phyloP scores from a whole-genome alignment of 2,888 invertebrate genomes.

The Cheilosia soror region DNA sequence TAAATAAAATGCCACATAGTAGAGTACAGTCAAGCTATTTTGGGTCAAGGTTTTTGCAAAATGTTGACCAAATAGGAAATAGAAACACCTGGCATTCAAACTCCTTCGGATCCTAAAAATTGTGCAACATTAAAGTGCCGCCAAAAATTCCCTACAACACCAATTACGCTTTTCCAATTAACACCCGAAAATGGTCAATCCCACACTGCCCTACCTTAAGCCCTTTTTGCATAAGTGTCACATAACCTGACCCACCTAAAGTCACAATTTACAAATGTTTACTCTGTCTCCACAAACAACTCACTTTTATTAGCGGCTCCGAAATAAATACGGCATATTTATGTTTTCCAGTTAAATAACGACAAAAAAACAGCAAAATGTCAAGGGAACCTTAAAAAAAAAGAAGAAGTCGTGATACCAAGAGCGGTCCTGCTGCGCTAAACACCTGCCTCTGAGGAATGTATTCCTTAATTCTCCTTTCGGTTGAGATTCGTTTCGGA shows the following conservation, averaged over 20 bases:
- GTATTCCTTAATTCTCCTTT: constrained; percentile 42
- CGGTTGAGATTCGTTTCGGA: constrained; percentile 49
- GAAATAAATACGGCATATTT: constrained; percentile 68
- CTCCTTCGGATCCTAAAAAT: too few species aligned
- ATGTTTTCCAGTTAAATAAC: constrained; percentile 50
- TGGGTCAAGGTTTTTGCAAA: too few species aligned
- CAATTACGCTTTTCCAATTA: neutral
- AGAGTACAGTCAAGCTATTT: too few species aligned
- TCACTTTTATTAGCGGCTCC: constrained; percentile 36
- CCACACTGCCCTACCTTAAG: neutral
- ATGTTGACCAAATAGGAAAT: neutral
- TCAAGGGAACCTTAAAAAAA: constrained; percentile 12
- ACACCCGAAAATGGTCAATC: constrained; percentile 4
- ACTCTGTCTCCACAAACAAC: constrained; percentile 39
- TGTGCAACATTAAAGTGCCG: too few species aligned
- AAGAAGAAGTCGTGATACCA: neutral
- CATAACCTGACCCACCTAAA: constrained; percentile 27
- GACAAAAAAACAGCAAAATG: constrained; percentile 20
- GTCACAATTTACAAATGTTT: constrained; percentile 62
- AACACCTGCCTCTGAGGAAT: constrained; percentile 73
- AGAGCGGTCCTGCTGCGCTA: constrained; percentile 45
- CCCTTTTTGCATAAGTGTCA: constrained; percentile 25
- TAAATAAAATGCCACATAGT: too few species aligned
- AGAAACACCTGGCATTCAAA: too few species aligned
- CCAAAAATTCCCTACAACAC: neutral